Evolutionary conservation across 2,797 vertebrate genomes (phyloP).

Genomic region (Myotis planiceps): DNA sequence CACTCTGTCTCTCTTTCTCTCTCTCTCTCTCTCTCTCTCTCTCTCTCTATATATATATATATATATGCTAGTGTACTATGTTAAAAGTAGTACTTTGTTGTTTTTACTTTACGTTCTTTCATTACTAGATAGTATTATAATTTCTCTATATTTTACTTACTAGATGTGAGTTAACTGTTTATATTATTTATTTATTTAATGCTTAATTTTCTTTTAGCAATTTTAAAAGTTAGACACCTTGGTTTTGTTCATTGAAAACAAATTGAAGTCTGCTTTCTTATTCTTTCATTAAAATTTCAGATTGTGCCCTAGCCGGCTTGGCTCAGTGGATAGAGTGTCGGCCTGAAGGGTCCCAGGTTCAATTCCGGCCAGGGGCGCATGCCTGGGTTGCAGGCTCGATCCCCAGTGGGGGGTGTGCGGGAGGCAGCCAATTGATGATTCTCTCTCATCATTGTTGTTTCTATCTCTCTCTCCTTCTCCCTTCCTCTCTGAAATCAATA

Average conservation of each 20-base stretch:
- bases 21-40: not conserved
- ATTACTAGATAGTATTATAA: not conserved
- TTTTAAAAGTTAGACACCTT: not conserved
- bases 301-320: not conserved
- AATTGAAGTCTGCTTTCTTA: not conserved
- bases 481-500: no score
- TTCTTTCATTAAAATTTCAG: not conserved
- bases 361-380: no score
- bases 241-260: conserved; percentile 13
- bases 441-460: no score
- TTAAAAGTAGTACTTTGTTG: not conserved
- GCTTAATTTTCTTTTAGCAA: conserved; percentile 29
- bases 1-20: not conserved
- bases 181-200: conserved; percentile 17
- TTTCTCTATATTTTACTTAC: conserved; percentile 23
- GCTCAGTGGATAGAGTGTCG: no score
- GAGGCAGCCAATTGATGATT: no score
- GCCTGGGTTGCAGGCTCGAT: no score
- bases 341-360: no score
- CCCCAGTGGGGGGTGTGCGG: no score
- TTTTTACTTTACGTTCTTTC: not conserved
- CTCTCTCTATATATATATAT: not conserved
- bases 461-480: no score
- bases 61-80: not conserved
- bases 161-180: conserved; percentile 9